A percentile compares a stretch with the other conserved stretches of the same genome.
Conservation (phyloP, 2,888 invertebrate genomes). For the Drosophila anceps region DNA sequence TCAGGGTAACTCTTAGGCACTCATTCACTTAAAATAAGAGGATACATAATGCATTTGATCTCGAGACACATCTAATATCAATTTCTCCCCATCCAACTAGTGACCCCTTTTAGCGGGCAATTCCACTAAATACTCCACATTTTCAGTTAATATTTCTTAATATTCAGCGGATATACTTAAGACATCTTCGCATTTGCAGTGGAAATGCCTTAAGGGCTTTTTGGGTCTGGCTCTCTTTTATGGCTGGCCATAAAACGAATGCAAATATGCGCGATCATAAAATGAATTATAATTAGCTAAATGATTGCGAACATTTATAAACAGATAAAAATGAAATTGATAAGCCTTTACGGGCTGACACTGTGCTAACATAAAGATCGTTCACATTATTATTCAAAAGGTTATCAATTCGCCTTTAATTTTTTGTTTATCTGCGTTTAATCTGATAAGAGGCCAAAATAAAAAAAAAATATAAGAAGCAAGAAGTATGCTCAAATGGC, state of each 20-base stretch:
- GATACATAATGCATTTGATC: no score
- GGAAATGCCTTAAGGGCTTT: background rate
- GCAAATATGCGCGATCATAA: conserved; percentile 61
- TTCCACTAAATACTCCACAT: no score
- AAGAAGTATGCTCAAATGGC: conserved; percentile 14
- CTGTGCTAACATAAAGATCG: conserved; percentile 59
- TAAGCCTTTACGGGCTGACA: conserved; percentile 49
- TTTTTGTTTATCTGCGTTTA: conserved; percentile 53
- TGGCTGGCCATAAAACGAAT: conserved; percentile 35
- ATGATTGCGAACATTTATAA: conserved; percentile 67
- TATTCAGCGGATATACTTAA: background rate
- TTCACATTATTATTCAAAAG: conserved; percentile 69
- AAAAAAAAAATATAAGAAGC: conserved; percentile 15
- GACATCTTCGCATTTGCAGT: background rate
- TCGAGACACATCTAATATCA: no score
- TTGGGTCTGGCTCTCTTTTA: conserved; percentile 7
- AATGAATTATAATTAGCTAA: conserved; percentile 66
- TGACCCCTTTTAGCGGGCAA: no score
- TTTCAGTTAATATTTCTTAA: background rate
- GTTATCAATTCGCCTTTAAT: conserved; percentile 63
- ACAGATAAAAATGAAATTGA: conserved; percentile 59
- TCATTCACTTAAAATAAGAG: no score
- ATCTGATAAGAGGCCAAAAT: conserved; percentile 55
- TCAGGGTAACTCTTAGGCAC: no score
- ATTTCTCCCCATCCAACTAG: no score